These are phyloP conservation scores for Phaetusa simplex DNA, from an alignment of 2,113 vertebrate species.

Conservation along the genomic window DNA sequence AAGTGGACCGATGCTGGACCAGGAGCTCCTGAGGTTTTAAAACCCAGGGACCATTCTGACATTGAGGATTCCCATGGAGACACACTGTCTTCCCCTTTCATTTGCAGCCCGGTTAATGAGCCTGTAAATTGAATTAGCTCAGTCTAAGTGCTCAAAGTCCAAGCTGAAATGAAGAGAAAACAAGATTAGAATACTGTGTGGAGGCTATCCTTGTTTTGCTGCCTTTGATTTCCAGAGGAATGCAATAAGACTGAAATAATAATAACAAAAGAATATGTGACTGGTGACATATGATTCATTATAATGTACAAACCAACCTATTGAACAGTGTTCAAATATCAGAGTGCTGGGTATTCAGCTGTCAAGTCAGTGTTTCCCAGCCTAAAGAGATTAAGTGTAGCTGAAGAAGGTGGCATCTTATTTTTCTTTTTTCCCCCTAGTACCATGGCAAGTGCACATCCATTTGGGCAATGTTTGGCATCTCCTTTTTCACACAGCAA, in stretches of 20 bases:
- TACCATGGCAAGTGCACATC: background rate
- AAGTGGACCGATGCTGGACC: background rate
- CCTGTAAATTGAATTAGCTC: slow-evolving; percentile 70
- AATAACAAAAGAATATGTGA: background rate
- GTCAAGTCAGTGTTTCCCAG: background rate
- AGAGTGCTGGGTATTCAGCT: background rate
- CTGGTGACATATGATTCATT: background rate
- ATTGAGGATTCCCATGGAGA: background rate
- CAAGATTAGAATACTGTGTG: background rate
- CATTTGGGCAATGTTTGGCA: background rate
- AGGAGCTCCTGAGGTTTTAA: background rate
- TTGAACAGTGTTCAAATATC: background rate
- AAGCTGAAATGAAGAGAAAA: slow-evolving; percentile 2
- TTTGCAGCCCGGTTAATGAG: slow-evolving; percentile 65
- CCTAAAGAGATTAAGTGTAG: background rate
- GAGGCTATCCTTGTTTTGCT: background rate
- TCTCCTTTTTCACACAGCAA: background rate
- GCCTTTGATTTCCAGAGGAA: background rate
- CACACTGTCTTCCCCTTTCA: background rate
- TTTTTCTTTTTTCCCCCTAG: background rate
- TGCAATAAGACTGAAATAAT: background rate
- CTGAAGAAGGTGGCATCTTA: background rate
- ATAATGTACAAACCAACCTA: background rate
- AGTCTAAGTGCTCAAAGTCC: slow-evolving; percentile 5
- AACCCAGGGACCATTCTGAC: background rate